These are phyloP conservation scores for Eristalinus aeneus DNA, from an alignment of 2,888 invertebrate species.

Conservation along the genomic window DNA sequence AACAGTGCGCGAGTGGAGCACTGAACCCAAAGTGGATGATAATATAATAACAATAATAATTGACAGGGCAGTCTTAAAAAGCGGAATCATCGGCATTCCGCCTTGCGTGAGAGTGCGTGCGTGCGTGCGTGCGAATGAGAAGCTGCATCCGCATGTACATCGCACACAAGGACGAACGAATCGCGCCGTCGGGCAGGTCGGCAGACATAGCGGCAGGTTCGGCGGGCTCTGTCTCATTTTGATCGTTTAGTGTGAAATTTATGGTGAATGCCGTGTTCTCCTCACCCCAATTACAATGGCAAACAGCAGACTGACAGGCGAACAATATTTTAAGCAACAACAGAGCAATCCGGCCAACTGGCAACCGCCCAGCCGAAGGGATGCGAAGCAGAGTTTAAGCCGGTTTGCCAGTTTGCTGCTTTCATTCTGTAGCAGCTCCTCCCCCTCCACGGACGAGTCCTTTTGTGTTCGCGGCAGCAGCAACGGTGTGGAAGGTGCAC, in stretches of 20 bases:
- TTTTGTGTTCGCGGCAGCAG: conserved; percentile 17
- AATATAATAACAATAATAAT: conserved; percentile 68
- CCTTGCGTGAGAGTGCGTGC: conserved; percentile 18
- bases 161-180: conserved; percentile 5
- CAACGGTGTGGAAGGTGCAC: conserved; percentile 11
- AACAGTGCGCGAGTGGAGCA: conserved; percentile 42
- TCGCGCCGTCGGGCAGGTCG: not conserved
- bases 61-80: conserved; percentile 68
- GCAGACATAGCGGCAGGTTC: conserved; percentile 39
- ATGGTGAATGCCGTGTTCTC: conserved; percentile 62
- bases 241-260: conserved; percentile 70
- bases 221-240: conserved; percentile 52
- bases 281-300: conserved; percentile 47
- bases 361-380: not conserved
- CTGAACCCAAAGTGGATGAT: conserved; percentile 66
- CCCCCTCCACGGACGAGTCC: not conserved
- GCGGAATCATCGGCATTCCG: conserved; percentile 60
- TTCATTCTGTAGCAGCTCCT: not conserved
- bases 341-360: not conserved
- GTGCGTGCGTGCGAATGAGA: conserved; percentile 14
- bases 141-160: conserved; percentile 15
- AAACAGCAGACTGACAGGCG: conserved; percentile 36
- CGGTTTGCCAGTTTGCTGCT: conserved; percentile 1
- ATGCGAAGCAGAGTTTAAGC: not conserved
- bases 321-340: conserved; percentile 35